These are phyloP conservation scores for Prenolepis imparis DNA, from an alignment of 2,888 invertebrate species.

Conservation along the genomic window DNA sequence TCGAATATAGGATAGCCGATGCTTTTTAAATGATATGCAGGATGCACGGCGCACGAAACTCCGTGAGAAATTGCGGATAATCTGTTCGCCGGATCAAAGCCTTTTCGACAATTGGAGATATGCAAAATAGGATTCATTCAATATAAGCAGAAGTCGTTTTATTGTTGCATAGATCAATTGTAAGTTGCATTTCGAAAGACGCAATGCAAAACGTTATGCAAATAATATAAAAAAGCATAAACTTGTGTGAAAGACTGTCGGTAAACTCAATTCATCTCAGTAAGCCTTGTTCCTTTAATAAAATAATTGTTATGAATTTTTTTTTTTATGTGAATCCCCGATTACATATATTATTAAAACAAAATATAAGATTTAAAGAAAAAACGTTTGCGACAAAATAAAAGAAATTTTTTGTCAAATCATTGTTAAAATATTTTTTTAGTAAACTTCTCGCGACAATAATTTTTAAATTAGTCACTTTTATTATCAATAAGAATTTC, in stretches of 20 bases:
- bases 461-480: background rate
- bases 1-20: constrained; percentile 33
- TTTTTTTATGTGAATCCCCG: background rate
- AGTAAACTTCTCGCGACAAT: background rate
- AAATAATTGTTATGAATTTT: background rate
- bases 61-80: constrained; percentile 65
- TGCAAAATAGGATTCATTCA: constrained; percentile 37
- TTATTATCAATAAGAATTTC: background rate
- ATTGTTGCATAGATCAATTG: constrained; percentile 7
- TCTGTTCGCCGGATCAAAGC: constrained; percentile 13
- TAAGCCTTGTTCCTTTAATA: background rate
- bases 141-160: constrained; percentile 11
- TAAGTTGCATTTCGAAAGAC: constrained; percentile 5
- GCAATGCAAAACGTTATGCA: constrained; percentile 2
- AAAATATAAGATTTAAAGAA: background rate
- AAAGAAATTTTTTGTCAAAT: background rate
- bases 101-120: constrained; percentile 48
- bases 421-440: constrained; percentile 4
- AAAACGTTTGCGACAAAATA: background rate
- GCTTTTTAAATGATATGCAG: constrained; percentile 48
- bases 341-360: background rate
- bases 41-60: constrained; percentile 49
- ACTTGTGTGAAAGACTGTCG: background rate
- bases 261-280: background rate
- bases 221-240: background rate